These are phyloP conservation scores for Lacerta agilis DNA, from an alignment of 2,797 vertebrate genomes.

Conservation along the genomic window DNA sequence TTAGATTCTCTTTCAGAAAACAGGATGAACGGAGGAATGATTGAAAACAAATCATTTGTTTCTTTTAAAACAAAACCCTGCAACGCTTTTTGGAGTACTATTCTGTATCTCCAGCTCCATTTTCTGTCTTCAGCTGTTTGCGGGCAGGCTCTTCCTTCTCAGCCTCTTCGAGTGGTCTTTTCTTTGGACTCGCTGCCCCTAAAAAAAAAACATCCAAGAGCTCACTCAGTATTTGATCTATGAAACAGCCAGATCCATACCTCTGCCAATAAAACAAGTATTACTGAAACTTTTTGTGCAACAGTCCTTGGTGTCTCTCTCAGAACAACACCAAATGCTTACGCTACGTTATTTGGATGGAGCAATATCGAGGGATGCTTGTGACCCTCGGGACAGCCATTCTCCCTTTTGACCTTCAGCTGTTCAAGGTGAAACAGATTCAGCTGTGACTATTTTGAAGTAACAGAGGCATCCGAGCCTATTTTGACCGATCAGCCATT, in stretches of 20 bases:
- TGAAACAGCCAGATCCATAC: too few relatives aligned
- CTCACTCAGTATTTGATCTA: not conserved
- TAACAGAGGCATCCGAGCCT: not conserved
- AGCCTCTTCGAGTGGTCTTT: slow-evolving; percentile 83
- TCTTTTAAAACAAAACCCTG: slow-evolving; percentile 73
- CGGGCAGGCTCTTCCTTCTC: slow-evolving; percentile 82
- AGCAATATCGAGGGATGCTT: not conserved
- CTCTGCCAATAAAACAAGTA: not conserved
- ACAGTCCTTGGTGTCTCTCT: not conserved
- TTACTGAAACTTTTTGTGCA: not conserved
- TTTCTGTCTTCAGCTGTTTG: slow-evolving; percentile 93
- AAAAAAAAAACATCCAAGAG: slow-evolving; percentile 47
- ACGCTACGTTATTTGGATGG: not conserved
- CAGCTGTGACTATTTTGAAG: not conserved
- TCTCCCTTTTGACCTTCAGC: not conserved
- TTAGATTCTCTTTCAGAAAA: slow-evolving; percentile 89
- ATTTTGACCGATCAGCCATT: not conserved
- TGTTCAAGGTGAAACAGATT: not conserved
- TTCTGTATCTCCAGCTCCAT: slow-evolving; percentile 83
- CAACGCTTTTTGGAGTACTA: slow-evolving; percentile 59
- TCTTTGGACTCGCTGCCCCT: slow-evolving; percentile 84
- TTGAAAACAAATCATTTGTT: slow-evolving; percentile 64
- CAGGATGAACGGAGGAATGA: slow-evolving; percentile 79
- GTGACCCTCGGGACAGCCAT: not conserved
- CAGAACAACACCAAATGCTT: not conserved